A percentile compares a stretch with the other conserved stretches of the same genome.
Conservation (phyloP, 2,888 invertebrate genomes). For the Sinentomon sp. region DNA sequence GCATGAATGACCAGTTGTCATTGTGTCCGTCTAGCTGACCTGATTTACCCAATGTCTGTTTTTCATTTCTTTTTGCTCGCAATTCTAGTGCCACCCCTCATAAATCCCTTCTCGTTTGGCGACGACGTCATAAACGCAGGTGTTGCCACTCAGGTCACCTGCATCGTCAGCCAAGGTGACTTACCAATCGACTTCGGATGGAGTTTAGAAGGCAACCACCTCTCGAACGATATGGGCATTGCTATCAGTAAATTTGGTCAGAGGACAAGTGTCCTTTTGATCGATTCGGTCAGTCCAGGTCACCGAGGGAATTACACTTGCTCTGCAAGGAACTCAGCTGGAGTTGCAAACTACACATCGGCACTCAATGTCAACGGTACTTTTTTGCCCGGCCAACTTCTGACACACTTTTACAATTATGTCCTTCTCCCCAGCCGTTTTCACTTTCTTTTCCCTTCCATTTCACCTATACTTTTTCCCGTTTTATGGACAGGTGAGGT, state of each 20-base stretch:
- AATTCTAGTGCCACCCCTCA: conserved; percentile 21
- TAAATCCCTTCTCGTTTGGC: conserved; percentile 32
- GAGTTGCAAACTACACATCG: conserved; percentile 16
- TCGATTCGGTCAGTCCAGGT: conserved; percentile 17
- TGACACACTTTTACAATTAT: neutral
- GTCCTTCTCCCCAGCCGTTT: neutral
- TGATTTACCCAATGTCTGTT: neutral
- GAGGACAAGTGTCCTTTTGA: conserved; percentile 17
- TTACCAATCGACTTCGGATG: conserved; percentile 21
- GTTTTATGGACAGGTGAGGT: too few relatives aligned
- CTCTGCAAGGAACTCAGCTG: conserved; percentile 17
- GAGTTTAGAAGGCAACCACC: conserved; percentile 21
- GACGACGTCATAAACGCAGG: conserved; percentile 20
- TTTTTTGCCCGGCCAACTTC: conserved; percentile 1
- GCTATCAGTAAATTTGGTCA: conserved; percentile 17
- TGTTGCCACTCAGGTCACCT: conserved; percentile 18
- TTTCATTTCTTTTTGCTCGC: conserved; percentile 3
- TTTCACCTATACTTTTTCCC: too few relatives aligned
- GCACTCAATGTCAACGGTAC: conserved; percentile 19
- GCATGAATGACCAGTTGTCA: too few relatives aligned
- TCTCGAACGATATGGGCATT: conserved; percentile 18
- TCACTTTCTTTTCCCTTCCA: too few relatives aligned
- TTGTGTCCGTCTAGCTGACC: neutral
- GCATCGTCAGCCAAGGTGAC: conserved; percentile 20
- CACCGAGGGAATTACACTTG: conserved; percentile 20